Base-by-base conservation (phyloP, 2,113 vertebrate species). In the Lycocorax pyrrhopterus region DNA sequence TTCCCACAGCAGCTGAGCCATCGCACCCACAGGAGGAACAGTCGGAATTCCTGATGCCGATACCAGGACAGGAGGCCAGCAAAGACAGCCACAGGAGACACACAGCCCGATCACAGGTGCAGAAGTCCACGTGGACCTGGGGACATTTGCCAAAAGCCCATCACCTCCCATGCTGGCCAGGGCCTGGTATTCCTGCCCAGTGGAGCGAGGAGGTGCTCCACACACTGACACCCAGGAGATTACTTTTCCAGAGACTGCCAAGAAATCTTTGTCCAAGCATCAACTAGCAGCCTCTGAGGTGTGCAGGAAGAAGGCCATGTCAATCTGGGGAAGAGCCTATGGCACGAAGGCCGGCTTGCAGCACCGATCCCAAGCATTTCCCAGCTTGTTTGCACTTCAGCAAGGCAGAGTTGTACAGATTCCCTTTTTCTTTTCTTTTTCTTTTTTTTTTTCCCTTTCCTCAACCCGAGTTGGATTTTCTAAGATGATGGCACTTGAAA, bases 401-500 rank as follows among this genome's bases (percentile, higher is more conserved):
- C 3, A 1, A 71, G 56, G 59, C 0, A 0, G 51, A 71, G 63
- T 86, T 78, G 46, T 63, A 85, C 9, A 71, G 10, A 37, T 83
- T 77, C 53, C n/a, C 7, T 12, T 69, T 16, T 18, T 9, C 13
- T 27, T 21, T 9, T 3, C 10, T 5, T 25, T 33, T 37, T 29
- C 10, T 11, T 19, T 20, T 15, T 16, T 6, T 6, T 6, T 0
- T 4, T 1, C 2, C 3, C 29, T 10, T 10, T 7, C 33, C 64
- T 41, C 46, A 52, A 32, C 20, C 18, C 0, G 0, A 41, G 62
- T 41, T 75, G 76, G 58, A 25, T 68, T 89, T 84, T 82, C 49
- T 58, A 88, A 90, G 73, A 93, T 77, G 53, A 81, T 83, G 92
- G 76, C 76, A 82, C 84, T 94, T 96, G 89, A 96, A 96, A 97